Base-by-base conservation (phyloP, 2,797 vertebrate species). In the Cyprinodon diabolis region DNA sequence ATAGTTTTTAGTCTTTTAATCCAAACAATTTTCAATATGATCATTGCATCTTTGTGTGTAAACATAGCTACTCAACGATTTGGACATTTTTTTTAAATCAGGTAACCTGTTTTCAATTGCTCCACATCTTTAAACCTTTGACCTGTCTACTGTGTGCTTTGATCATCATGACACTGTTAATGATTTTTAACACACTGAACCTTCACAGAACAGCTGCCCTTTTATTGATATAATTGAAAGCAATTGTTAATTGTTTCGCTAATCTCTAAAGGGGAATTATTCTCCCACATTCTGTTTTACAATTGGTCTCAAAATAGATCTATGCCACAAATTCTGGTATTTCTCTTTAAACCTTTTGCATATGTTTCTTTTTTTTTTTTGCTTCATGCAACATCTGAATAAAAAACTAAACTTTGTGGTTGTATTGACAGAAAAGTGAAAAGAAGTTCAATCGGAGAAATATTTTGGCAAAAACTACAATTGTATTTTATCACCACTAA, bases 401-500 rank as follows among this genome's bases (percentile, higher is more conserved):
- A 43, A 40, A 13, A n/a, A 43, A 43, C 4, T n/a, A 9, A 55
- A n/a, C 9, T n/a, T n/a, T n/a, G 21, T n/a, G 21, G 52, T 55
- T 55, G 19, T 55, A 49, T 14, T 14, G 13, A 49, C 3, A 49
- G 3, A 49, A 48, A 49, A 49, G 30, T 15, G 13, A 14, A 49
- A 49, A 15, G 30, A 37, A 12, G 30, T 17, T 58, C 30, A 58
- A 35, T 11, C 14, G 30, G 57, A 58, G 45, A 47, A 47, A 47
- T 47, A 7, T 47, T 47, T 47, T 47, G 45, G 11, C 48, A 49
- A 12, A 49, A 30, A 40, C 17, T 47, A 37, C 6, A 52, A 63
- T 65, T 71, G 0, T 58, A 56, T 73, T 14, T 56, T 56, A 43
- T 66, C 0, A 25, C 48, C 47, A 30, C 47, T 57, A 75, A 76